A percentile compares a stretch with the other conserved stretches of the same genome.
These are phyloP conservation scores for Pomatorhinus ruficollis DNA, from an alignment of 2,113 vertebrate species.

Conservation along the genomic window DNA sequence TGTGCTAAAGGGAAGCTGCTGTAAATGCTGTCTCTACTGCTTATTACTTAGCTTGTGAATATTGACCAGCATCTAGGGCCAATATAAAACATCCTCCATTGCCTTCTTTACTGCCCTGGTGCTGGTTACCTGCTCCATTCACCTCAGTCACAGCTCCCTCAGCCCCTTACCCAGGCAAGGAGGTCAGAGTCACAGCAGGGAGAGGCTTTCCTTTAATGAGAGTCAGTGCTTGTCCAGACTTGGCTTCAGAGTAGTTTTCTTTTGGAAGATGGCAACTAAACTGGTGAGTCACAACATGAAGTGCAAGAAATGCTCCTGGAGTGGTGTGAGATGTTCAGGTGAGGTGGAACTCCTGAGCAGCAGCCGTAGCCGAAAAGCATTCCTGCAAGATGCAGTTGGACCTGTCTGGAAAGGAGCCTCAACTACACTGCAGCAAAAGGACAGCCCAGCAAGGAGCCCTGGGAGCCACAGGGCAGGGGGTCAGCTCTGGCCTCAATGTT, in stretches of 20 bases:
- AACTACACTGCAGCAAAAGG: not conserved
- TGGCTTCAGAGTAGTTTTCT: not conserved
- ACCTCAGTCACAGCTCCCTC: not conserved
- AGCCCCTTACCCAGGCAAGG: not conserved
- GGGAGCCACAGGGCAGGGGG: fast-evolving
- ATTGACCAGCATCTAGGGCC: not conserved
- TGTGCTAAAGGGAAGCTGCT: not conserved
- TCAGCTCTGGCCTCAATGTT: not conserved
- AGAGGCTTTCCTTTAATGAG: not conserved
- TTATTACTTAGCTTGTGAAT: not conserved
- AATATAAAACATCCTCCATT: not conserved
- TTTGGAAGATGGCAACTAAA: not conserved
- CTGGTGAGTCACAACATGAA: not conserved
- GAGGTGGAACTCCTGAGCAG: not conserved
- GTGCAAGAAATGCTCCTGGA: not conserved
- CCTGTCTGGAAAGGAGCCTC: not conserved
- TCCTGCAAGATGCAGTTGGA: fast-evolving
- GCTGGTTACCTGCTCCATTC: not conserved
- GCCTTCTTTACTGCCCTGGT: not conserved
- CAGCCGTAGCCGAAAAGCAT: not conserved
- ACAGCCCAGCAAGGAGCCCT: fast-evolving
- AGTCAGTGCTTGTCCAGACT: not conserved
- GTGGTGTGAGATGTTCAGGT: not conserved
- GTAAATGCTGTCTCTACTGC: not conserved
- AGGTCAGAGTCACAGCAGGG: fast-evolving